A percentile compares a stretch with the other conserved stretches of the same genome.
Conservation (phyloP, 2,113 vertebrate genomes). For the Stigmatopora argus region DNA sequence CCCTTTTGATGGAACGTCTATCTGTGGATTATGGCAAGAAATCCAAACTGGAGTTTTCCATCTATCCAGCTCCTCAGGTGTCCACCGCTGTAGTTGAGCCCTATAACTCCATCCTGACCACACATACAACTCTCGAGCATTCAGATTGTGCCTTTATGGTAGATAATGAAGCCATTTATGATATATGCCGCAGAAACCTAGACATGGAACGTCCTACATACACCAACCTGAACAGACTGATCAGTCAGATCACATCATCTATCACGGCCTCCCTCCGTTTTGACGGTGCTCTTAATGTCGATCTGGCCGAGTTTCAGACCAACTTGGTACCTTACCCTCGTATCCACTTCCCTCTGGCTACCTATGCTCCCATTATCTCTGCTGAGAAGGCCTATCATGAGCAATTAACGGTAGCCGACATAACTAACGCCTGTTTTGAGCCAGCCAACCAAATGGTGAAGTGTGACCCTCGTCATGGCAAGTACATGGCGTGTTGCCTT, state of each 20-base stretch:
- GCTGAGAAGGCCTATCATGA: slow-evolving; percentile 10
- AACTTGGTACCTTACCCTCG: slow-evolving; percentile 65
- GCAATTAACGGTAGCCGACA: slow-evolving; percentile 9
- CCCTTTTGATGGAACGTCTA: slow-evolving; percentile 88
- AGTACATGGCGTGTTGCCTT: slow-evolving; percentile 12
- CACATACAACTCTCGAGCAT: slow-evolving; percentile 80
- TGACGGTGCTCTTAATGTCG: slow-evolving; percentile 83
- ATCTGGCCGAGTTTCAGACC: slow-evolving; percentile 84
- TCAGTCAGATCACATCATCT: slow-evolving; percentile 70
- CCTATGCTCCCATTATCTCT: slow-evolving; percentile 7
- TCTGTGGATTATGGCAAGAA: slow-evolving; percentile 85
- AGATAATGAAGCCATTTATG: slow-evolving; percentile 79
- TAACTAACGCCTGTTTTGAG: slow-evolving; percentile 10
- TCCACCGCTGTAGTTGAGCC: slow-evolving; percentile 83
- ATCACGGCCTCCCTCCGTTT: slow-evolving; percentile 80
- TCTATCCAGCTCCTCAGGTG: slow-evolving; percentile 76
- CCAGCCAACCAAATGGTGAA: slow-evolving; percentile 12
- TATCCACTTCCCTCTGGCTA: slow-evolving; percentile 43
- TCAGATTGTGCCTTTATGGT: slow-evolving; percentile 82
- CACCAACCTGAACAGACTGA: slow-evolving; percentile 69
- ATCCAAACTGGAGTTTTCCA: slow-evolving; percentile 82
- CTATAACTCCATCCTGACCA: slow-evolving; percentile 85
- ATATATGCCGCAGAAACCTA: slow-evolving; percentile 77
- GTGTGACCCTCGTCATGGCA: slow-evolving; percentile 9
- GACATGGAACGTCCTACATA: slow-evolving; percentile 72